Evolutionary conservation across 2,797 vertebrate species (phyloP).

Genomic region (Rhabdomys pumilio): DNA sequence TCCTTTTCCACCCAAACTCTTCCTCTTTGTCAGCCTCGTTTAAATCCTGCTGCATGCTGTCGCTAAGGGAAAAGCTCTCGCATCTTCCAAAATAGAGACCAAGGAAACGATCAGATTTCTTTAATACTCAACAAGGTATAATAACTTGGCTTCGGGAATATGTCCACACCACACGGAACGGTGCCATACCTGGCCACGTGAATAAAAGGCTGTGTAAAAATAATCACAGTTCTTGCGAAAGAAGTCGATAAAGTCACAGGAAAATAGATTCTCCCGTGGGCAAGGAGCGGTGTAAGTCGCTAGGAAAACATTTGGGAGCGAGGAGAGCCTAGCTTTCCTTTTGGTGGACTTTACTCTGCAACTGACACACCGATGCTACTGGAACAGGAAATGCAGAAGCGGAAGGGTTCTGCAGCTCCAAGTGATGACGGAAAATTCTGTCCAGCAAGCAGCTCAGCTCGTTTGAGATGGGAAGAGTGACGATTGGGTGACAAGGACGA

Average conservation of each 20-base stretch:
- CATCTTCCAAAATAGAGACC: constrained; percentile 87
- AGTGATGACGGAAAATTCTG: constrained; percentile 63
- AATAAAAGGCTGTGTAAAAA: constrained; percentile 47
- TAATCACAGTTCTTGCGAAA: not conserved
- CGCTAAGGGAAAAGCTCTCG: constrained; percentile 81
- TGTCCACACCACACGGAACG: not conserved
- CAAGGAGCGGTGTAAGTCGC: not conserved
- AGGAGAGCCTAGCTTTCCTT: not conserved
- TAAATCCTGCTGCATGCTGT: constrained; percentile 74
- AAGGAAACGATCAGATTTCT: constrained; percentile 86
- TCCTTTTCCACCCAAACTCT: not conserved
- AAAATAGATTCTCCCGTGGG: not conserved
- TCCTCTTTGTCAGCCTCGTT: constrained; percentile 57
- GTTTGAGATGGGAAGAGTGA: constrained; percentile 25
- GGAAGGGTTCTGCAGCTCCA: constrained; percentile 50
- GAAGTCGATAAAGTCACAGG: not conserved
- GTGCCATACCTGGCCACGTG: not conserved
- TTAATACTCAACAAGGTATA: constrained; percentile 80
- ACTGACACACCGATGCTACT: not conserved
- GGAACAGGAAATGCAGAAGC: constrained; percentile 64
- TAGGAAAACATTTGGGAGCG: constrained; percentile 38
- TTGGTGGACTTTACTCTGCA: constrained; percentile 19
- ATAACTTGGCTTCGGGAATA: constrained; percentile 36
- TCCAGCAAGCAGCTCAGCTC: constrained; percentile 37
- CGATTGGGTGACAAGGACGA: not conserved